A percentile compares a stretch with the other conserved stretches of the same genome.
Conservation (phyloP, 2,888 invertebrate genomes). For the Timandra comae region DNA sequence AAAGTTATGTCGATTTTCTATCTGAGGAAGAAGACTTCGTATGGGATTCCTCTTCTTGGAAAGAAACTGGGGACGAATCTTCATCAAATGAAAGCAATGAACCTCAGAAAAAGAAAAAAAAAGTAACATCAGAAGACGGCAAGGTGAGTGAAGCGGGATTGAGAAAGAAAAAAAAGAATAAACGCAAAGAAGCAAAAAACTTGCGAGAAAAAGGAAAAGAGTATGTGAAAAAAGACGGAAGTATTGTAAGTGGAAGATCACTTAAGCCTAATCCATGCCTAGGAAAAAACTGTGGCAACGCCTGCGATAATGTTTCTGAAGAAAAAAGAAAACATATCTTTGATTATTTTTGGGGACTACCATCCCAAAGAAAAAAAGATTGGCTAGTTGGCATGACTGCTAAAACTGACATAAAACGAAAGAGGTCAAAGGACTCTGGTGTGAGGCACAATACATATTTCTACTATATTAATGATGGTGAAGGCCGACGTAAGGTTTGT, state of each 20-base stretch:
- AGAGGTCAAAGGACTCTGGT: constrained; percentile 6
- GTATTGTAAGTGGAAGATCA: constrained; percentile 1
- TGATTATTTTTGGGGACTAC: constrained; percentile 11
- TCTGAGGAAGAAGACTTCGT: constrained; percentile 2
- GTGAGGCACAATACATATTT: constrained; percentile 5
- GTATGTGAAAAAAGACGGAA: constrained; percentile 4
- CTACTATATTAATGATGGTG: constrained; percentile 17
- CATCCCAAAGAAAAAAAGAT: constrained; percentile 4
- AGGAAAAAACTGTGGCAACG: constrained; percentile 18
- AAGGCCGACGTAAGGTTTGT: constrained; percentile 13
- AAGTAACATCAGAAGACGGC: not conserved
- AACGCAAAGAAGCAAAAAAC: constrained; percentile 4
- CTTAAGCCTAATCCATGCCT: constrained; percentile 8
- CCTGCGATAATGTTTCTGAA: constrained; percentile 10
- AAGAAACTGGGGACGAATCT: constrained; percentile 2
- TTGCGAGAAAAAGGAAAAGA: constrained; percentile 1
- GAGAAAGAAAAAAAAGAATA: constrained; percentile 12
- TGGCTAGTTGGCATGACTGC: constrained; percentile 10
- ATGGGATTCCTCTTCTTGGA: constrained; percentile 2
- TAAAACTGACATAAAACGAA: constrained; percentile 8
- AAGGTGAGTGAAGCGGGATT: constrained; percentile 3
- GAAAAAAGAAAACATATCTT: constrained; percentile 13
- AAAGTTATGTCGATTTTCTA: constrained; percentile 1
- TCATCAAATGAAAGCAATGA: not conserved
- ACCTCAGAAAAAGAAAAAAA: constrained; percentile 1